Base-by-base conservation (phyloP, 2,888 invertebrate species). In the Lagria hirta region DNA sequence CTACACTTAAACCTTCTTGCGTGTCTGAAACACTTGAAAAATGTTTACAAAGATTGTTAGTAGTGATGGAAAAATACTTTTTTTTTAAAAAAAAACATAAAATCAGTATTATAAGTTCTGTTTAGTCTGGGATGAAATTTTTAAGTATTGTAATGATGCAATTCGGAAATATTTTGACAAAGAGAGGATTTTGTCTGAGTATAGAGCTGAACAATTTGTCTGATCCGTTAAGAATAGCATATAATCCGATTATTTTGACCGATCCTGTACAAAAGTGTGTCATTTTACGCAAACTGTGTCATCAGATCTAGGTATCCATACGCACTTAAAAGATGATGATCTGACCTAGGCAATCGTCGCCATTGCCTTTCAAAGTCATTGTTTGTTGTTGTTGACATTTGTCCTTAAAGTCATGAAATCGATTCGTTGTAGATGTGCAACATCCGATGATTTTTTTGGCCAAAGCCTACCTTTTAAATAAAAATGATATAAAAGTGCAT, bases 401-500 rank as follows among this genome's bases (percentile, higher is more conserved):
- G 6, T 18, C 18, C 4, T 18, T 6, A 6, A 18, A 4, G 4
- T 6, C 6, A 18, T 6, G 4, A 18, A 18, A 18, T 6, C 4
- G 4, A 4, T 18, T 6, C 18, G 6, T 18, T 6, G 6, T 6
- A 18, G 18, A 18, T 18, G 18, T 6, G 4, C 4, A 4, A 18
- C 18, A 18, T 18, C 18, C 5, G 5, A 18, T n/a, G n/a, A n/a
- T n/a, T n/a, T n/a, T n/a, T n/a, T 18, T 18, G 18, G 6, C 6
- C 4, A 18, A 18, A 4, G 6, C 6, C 18, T 18, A 6, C 18
- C 18, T 18, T 18, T 18, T 4, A 7, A 4, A 6, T 6, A 4
- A 18, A 24, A 24, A 43, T 20, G 34, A 44, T 33, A 36, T 29
- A 46, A 46, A 46, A 46, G 46, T 46, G 46, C 46, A 42, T 42